Percentiles rank a stretch among this genome's conserved stretches.
Evolutionary conservation across 2,797 vertebrate genomes (phyloP).

Genomic region (Cossypha polioptera): DNA sequence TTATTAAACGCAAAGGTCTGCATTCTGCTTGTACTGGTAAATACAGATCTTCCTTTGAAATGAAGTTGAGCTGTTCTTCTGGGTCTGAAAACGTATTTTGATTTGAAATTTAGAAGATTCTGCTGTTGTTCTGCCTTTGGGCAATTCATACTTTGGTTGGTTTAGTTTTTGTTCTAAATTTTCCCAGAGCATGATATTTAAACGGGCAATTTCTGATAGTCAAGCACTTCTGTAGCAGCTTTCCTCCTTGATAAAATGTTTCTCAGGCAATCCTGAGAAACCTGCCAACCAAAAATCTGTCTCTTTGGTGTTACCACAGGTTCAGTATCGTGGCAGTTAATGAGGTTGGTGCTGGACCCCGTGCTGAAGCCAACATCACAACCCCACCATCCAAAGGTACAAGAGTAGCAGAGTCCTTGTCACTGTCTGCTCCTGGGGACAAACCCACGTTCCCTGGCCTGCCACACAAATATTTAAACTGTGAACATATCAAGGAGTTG

Average conservation of each 20-base stretch:
- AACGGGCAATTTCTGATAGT: not conserved
- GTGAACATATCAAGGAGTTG: not conserved
- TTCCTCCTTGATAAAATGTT: not conserved
- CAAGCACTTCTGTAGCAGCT: not conserved
- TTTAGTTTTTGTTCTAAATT: not conserved
- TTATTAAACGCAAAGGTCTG: not conserved
- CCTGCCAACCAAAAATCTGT: not conserved
- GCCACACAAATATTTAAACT: not conserved
- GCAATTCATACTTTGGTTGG: not conserved
- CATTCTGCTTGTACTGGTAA: not conserved
- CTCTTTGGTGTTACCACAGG: constrained; percentile 48
- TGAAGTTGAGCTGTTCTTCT: not conserved
- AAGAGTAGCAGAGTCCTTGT: not conserved
- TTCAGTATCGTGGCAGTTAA: constrained; percentile 79
- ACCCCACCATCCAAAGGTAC: constrained; percentile 69
- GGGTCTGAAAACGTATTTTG: not conserved
- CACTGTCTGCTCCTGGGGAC: not conserved
- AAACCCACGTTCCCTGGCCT: not conserved
- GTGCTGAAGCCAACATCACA: constrained; percentile 70
- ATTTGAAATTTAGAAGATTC: not conserved
- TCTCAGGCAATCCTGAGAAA: not conserved
- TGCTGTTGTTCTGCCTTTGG: not conserved
- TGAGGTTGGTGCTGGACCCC: constrained; percentile 72
- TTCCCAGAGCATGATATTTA: not conserved
- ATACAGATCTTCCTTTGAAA: not conserved